Evolutionary conservation across 64 coral and sea anemone species (phyloP), one percentile per base, ranked within the genome.

Genomic region (Porites lutea): DNA sequence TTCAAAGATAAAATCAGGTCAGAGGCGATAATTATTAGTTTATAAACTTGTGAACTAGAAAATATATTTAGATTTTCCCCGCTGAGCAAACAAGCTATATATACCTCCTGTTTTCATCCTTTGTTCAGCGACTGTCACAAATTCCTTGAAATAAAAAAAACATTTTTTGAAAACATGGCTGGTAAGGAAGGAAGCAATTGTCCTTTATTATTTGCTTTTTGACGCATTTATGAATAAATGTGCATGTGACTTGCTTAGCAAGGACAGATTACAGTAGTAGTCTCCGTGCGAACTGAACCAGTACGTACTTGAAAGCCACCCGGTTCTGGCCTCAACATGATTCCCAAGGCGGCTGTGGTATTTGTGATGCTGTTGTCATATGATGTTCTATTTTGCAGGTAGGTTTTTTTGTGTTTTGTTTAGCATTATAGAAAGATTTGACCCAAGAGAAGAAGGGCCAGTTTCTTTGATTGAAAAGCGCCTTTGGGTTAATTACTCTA

Each of bases 61-160:
- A 82, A 61, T 61, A 82, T 37, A 18, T 82, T 82, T 8, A 54
- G 15, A 23, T 78, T 78, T 78, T 55, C 57, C 52, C 18, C 75
- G 21, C 20, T 13, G 57, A n/a, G 18, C 62, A 78, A 55, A 16
- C 13, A 55, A 37, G 27, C 21, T 21, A 78, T 55, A 22, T 55
- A 55, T 55, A 46, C 22, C 7, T 20, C 14, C 43, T 19, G 43
- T n/a, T 83, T 64, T 16, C 51, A 23, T 9, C 66, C 22, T 44
- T 37, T 37, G 27, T 37, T 45, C 4, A 4, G 37, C 63, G 23
- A 43, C 44, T 6, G 13, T 2, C 13, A 47, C 44, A 37, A 61
- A 46, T 45, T 52, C 14, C 59, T 22, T 68, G 10, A 11, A 37
- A 37, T 37, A 37, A 37, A 37, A 37, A 66, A 61, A 19, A 8